Evolutionary conservation across 2,113 vertebrate genomes (phyloP), one percentile per base, ranked within the genome.

Genomic region (Nyctibius bracteatus): DNA sequence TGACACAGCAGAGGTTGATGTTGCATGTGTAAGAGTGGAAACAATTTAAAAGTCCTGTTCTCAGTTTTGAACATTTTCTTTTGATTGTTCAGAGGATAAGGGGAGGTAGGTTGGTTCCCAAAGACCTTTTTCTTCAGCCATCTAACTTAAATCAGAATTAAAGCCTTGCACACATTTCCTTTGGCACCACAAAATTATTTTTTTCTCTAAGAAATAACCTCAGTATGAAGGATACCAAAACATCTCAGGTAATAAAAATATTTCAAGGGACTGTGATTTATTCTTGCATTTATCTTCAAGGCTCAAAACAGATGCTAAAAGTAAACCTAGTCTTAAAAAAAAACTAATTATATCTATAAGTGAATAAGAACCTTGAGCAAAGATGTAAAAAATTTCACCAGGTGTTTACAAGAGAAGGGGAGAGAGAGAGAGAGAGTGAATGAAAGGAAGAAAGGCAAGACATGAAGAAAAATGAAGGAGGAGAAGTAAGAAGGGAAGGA

Each of bases 261-360:
- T 63, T 95, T 94, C 28, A 77, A 61, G 58, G 66, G 11, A 30
- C 62, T 83, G 58, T 75, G 86, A 77, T 90, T 91, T 82, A 68
- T 94, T 92, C 49, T 57, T 73, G 11, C 46, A 30, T 94, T 86
- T 95, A 52, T 82, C 85, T 96, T 94, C 62, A 73, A 46, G 71
- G 74, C 46, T 82, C 57, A 82, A 85, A 95, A 61, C 49, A 82
- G 52, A 44, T 88, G 41, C 41, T 95, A 88, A 94, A 94, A 92
- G 57, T 78, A 95, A 91, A 10, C 10, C 10, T 73, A 13, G 6
- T 54, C 37, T 35, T 91, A n/a, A 83, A 70, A 93, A 86, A 85
- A 81, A 70, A 44, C 72, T 8, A 59, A 39, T 71, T 41, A 54
- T 65, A 31, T 51, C 20, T 94, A 3, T 62, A 59, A 54, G 17